Base-by-base conservation (phyloP, 2,888 invertebrate genomes). In the Nephrocerus scutellatus region DNA sequence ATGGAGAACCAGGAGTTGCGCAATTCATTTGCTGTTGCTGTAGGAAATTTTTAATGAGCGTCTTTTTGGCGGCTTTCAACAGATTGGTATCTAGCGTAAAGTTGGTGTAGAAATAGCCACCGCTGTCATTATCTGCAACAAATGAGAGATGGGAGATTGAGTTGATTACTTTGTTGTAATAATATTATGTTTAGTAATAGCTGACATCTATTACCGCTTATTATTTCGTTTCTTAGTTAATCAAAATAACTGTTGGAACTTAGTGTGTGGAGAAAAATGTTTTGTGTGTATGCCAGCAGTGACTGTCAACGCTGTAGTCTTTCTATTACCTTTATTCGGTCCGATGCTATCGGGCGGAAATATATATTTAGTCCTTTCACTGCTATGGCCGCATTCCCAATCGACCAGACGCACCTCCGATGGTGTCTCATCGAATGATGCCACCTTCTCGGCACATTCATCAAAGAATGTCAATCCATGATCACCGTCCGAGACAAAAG, bases 401-500 rank as follows among this genome's bases (percentile, higher is more conserved):
- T 93, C 93, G 24, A 96, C 74, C 47, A 96, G 70, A 47, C 77
- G 76, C 28, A 80, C 73, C 49, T 77, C 76, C 2, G 61, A 60
- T 10, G 66, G 61, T 13, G 63, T 62, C 51, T 80, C 79, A 48
- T 74, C 73, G 43, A 67, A 66, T 9, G 67, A 68, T 41, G 72
- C 70, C 24, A 82, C 74, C 62, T 85, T 81, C 60, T 93, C 93
- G 6, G 88, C 84, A 63, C 96, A 97, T 60, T 98, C 96, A 68
- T 98, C 98, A 62, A 98, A 98, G 70, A 92, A 92, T 10, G 88
- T 90, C 40, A 98, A 72, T 30, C 92, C 90, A 44, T 91, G 90
- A 70, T 97, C 96, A 56, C 88, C 90, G 61, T 96, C 96, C n/a
- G 93, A 92, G 1, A 96, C 92, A 70, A 99, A 97, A 51, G 95